Evolutionary conservation across 2,797 vertebrate genomes (phyloP).

Genomic region (Nyctibius grandis): DNA sequence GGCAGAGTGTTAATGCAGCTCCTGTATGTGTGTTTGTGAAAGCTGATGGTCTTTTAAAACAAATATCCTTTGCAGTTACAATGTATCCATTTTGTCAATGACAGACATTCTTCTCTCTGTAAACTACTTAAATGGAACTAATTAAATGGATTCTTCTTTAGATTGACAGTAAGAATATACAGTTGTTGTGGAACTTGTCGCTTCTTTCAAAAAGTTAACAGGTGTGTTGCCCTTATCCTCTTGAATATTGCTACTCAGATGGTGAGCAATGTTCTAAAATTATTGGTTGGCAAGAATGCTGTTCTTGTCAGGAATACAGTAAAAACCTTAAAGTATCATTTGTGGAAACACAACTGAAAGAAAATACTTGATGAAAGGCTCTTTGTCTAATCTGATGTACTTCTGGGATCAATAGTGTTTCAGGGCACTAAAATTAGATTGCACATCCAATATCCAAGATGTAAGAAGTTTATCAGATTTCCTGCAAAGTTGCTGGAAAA

Average conservation of each 20-base stretch:
- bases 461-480: background rate
- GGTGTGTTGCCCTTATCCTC: background rate
- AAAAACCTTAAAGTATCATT: background rate
- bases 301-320: background rate
- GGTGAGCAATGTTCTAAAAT: background rate
- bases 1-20: background rate
- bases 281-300: background rate
- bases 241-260: background rate
- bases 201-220: background rate
- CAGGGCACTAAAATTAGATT: background rate
- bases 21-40: background rate
- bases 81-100: background rate
- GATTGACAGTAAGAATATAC: background rate
- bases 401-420: background rate
- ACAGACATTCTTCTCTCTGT: background rate
- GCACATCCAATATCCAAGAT: background rate
- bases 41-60: background rate
- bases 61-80: background rate
- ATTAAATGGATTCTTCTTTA: background rate
- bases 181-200: background rate
- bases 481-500: background rate
- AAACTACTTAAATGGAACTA: background rate
- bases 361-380: background rate
- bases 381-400: background rate
- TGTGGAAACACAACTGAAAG: background rate